Evolutionary conservation across 2,888 invertebrate species (phyloP), one percentile per base, ranked within the genome.

Genomic region (Cheilosia scutellata): DNA sequence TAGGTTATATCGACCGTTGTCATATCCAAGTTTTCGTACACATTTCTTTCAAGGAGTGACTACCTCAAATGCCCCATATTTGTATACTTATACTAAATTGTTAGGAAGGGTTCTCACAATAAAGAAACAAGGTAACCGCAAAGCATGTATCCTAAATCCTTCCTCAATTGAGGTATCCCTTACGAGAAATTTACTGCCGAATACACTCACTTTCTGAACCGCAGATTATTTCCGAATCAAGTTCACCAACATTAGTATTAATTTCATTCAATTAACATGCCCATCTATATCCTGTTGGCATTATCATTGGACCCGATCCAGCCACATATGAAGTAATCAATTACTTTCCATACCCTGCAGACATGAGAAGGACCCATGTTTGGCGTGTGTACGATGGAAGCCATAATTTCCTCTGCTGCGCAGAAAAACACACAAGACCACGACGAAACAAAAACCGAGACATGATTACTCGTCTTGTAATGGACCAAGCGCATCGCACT

Each of bases 211-310:
- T 79, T 76, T 44, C 53, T 29, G 51, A 58, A 75, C 70, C 51
- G 63, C 74, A 79, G 79, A 79, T 76, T 79, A 79, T 84, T 84
- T 79, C 75, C 75, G 75, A 79, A 84, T 84, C 84, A 84, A 84
- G 75, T 79, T 66, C 84, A 71, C 65, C 60, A 40, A 47, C 79
- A 84, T 84, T 76, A 79, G 79, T 79, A 84, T 84, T 84, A 84
- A 84, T 84, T 84, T 79, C 71, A 79, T 84, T 84, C 84, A 84
- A 84, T 84, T 84, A 84, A 79, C 79, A 75, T 75, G 75, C 49
- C 79, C 79, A 71, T 37, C 11, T 79, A 76, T 71, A 65, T 71
- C 55, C 65, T 27, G 68, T 25, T 49, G 7, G 62, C 42, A 40
- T 77, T 68, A 79, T 70, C 78, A 55, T 49, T 55, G 29, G 53